A percentile compares a stretch with the other conserved stretches of the same genome.
Evolutionary conservation across 2,113 vertebrate genomes (phyloP).

Genomic region (Oenanthe oenanthe): DNA sequence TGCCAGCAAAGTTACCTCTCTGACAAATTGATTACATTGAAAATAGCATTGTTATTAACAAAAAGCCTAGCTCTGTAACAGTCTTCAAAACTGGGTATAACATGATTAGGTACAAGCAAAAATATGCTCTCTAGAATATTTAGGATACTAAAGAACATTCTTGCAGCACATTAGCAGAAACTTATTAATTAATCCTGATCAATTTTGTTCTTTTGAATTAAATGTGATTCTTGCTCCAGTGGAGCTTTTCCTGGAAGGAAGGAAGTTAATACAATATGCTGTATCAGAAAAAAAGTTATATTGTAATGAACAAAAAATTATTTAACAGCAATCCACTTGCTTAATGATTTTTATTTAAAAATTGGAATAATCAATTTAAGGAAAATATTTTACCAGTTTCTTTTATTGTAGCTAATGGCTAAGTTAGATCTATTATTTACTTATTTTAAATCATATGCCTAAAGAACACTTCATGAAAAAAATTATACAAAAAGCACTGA

Average conservation of each 20-base stretch:
- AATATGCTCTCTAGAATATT: neutral
- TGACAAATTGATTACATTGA: neutral
- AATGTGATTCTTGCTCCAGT: constrained; percentile 36
- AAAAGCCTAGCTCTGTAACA: neutral
- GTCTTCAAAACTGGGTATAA: neutral
- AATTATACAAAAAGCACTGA: neutral
- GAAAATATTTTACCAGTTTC: neutral
- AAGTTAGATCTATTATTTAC: neutral
- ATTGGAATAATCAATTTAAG: constrained; percentile 16
- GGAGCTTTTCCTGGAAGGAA: constrained; percentile 22
- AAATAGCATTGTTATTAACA: neutral
- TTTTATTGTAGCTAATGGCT: neutral
- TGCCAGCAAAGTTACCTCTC: neutral
- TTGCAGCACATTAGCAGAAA: neutral
- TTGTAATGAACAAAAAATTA: neutral
- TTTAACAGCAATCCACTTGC: neutral
- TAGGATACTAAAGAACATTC: neutral
- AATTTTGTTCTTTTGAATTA: constrained; percentile 7
- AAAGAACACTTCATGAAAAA: neutral
- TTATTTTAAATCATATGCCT: neutral
- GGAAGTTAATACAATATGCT: neutral
- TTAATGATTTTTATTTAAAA: constrained; percentile 39
- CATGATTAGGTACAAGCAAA: neutral
- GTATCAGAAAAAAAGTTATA: neutral
- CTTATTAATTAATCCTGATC: constrained; percentile 35